A percentile compares a stretch with the other conserved stretches of the same genome.
Conservation (phyloP, 2,888 invertebrate genomes). For the Tupiocoris notatus region DNA sequence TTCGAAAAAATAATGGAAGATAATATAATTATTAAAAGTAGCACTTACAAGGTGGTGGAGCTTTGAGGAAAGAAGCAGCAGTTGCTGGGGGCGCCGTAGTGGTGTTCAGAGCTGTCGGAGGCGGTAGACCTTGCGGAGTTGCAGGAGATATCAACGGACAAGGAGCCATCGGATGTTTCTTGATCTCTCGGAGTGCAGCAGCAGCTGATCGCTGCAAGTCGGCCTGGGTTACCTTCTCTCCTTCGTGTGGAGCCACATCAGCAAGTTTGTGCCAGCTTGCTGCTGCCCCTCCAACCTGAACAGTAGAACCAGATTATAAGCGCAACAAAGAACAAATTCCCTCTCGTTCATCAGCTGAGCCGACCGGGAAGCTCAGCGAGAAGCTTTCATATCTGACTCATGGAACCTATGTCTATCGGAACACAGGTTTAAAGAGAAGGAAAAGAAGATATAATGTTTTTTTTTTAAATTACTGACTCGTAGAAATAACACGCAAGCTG, state of each 20-base stretch:
- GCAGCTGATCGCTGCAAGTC: not conserved
- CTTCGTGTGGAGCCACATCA: not conserved
- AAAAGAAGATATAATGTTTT: no score
- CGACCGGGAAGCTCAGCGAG: no score
- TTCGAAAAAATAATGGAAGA: not conserved
- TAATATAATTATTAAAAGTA: no score
- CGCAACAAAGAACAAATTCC: no score
- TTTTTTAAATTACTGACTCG: no score
- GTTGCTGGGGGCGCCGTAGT: not conserved
- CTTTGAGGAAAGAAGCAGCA: constrained; percentile 46
- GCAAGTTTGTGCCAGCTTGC: constrained; percentile 16
- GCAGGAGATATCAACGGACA: not conserved
- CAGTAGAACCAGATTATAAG: not conserved
- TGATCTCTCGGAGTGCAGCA: not conserved
- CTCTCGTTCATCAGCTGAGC: no score
- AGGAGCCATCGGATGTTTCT: not conserved
- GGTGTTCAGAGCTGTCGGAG: constrained; percentile 34
- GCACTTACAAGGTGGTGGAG: constrained; percentile 47
- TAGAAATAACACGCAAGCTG: no score
- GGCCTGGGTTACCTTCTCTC: constrained; percentile 2
- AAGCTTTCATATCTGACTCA: no score
- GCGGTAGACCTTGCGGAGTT: constrained; percentile 23
- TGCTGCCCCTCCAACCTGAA: constrained; percentile 14
- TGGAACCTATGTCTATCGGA: no score
- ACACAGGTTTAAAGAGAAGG: no score